Evolutionary conservation across 2,797 vertebrate species (phyloP).

Genomic region (Esox masquinongy): DNA sequence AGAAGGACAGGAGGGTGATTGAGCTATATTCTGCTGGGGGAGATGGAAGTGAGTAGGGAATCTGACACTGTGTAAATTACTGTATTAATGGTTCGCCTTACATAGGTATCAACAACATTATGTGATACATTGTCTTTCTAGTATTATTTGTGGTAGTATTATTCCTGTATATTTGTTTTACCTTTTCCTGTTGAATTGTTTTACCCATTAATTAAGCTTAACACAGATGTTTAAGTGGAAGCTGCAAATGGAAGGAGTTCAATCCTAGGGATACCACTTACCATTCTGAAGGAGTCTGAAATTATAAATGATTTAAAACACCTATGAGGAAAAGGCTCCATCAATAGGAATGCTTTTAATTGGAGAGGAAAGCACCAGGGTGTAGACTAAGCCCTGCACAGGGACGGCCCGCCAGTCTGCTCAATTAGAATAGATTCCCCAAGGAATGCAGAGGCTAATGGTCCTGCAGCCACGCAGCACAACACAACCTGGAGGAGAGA

Average conservation of each 20-base stretch:
- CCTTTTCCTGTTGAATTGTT: conserved; percentile 34
- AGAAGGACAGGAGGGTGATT: background rate
- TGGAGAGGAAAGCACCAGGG: conserved; percentile 59
- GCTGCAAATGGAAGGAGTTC: conserved; percentile 49
- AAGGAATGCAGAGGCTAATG: conserved; percentile 63
- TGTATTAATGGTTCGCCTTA: conserved; percentile 9
- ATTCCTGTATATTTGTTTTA: conserved; percentile 4
- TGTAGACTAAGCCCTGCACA: conserved; percentile 57
- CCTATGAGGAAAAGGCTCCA: conserved; percentile 44
- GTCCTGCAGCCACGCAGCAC: conserved; percentile 34
- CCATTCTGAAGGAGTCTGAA: conserved; percentile 44
- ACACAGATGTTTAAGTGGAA: conserved; percentile 48
- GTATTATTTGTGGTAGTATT: background rate
- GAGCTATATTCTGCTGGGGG: conserved; percentile 23
- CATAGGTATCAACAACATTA: background rate
- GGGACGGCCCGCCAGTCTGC: conserved; percentile 59
- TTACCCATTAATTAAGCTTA: conserved; percentile 21
- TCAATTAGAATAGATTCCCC: conserved; percentile 68
- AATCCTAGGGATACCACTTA: conserved; percentile 41
- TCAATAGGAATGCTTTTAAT: conserved; percentile 43
- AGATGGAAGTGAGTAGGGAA: conserved; percentile 39
- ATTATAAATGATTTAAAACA: conserved; percentile 49
- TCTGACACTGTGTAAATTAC: conserved; percentile 15
- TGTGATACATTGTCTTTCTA: conserved; percentile 1
- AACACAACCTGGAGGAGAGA: conserved; percentile 18